These are phyloP conservation scores for Stomatorhinus walkeri DNA, from an alignment of 2,797 vertebrate genomes.

Conservation along the genomic window DNA sequence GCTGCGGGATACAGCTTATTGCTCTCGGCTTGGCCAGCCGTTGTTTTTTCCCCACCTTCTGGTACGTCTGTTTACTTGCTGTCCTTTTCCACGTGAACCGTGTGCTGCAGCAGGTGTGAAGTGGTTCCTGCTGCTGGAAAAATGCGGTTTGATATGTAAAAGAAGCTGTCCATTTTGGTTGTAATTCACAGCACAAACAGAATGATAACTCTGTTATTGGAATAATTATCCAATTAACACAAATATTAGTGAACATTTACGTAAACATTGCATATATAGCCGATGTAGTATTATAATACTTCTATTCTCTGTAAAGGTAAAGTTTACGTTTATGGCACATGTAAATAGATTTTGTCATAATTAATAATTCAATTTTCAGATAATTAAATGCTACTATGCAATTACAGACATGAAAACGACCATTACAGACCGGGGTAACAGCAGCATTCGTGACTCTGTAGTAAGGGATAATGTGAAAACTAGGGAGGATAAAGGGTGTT, in stretches of 20 bases:
- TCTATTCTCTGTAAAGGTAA: not conserved
- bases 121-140: not conserved
- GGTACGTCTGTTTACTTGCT: not conserved
- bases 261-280: not conserved
- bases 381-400: conserved; percentile 1
- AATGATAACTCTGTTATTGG: not conserved
- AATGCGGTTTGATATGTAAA: not conserved
- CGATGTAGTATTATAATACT: not conserved
- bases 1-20: not conserved
- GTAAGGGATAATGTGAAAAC: not conserved
- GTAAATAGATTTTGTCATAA: not conserved
- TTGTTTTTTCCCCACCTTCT: not conserved
- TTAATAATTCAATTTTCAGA: not conserved
- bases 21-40: not conserved
- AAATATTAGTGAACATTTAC: not conserved
- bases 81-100: not conserved
- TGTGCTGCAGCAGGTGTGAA: not conserved
- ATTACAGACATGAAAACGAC: not conserved
- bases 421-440: not conserved
- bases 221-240: conserved; percentile 1
- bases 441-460: not conserved
- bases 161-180: not conserved
- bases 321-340: not conserved
- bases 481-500: not conserved
- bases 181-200: not conserved